Evolutionary conservation across 2,888 invertebrate species (phyloP).

Genomic region (Watsonalla binaria): DNA sequence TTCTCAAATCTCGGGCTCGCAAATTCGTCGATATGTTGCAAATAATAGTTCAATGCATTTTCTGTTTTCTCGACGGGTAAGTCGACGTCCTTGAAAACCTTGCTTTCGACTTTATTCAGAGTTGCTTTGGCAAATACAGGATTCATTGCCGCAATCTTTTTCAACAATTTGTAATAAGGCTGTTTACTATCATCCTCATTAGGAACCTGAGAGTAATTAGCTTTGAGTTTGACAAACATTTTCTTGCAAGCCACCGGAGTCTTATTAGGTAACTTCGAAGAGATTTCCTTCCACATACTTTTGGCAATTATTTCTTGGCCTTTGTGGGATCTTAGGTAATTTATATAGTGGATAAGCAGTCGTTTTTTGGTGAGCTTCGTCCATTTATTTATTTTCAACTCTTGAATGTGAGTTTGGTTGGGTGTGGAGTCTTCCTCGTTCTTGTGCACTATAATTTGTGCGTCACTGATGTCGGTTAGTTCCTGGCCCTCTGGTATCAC

Average conservation of each 20-base stretch:
- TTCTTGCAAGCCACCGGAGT: conserved; percentile 45
- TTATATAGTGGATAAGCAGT: conserved; percentile 48
- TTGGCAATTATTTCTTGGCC: conserved; percentile 42
- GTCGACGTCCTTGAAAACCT: conserved; percentile 42
- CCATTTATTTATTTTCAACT: conserved; percentile 39
- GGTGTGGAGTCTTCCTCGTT: conserved; percentile 10
- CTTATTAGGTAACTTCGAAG: conserved; percentile 43
- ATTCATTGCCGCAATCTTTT: conserved; percentile 48
- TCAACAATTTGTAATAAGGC: conserved; percentile 38
- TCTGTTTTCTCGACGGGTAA: conserved; percentile 46
- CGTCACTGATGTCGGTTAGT: conserved; percentile 32
- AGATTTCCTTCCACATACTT: conserved; percentile 59
- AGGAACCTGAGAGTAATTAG: conserved; percentile 26
- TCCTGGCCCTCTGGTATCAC: conserved; percentile 65
- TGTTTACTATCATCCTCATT: conserved; percentile 22
- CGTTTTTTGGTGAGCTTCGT: conserved; percentile 47
- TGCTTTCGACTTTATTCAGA: conserved; percentile 30
- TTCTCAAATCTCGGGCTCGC: conserved; percentile 58
- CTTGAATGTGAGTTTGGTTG: conserved; percentile 1
- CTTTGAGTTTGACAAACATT: conserved; percentile 52
- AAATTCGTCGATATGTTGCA: conserved; percentile 60
- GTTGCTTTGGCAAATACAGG: conserved; percentile 41
- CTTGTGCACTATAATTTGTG: conserved; percentile 36
- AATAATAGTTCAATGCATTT: conserved; percentile 51
- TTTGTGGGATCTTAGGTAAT: conserved; percentile 48